Evolutionary conservation across 2,888 invertebrate species (phyloP).

Genomic region (Lacanobia oleracea): DNA sequence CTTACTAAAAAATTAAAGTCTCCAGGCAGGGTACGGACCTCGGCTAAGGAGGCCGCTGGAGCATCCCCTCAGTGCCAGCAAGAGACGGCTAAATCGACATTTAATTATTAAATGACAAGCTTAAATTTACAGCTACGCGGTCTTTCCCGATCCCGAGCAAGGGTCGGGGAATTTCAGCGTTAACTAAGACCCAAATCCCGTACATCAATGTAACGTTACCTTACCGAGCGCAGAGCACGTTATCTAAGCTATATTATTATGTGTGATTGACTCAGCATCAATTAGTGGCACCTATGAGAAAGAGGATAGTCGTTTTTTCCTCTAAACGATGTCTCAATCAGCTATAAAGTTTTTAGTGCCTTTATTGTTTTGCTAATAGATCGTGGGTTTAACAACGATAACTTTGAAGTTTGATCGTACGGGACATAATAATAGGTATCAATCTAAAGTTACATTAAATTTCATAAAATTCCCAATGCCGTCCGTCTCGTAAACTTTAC

Average conservation of each 20-base stretch:
- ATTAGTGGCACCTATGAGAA: constrained; percentile 47
- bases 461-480: not conserved
- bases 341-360: constrained; percentile 30
- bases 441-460: constrained; percentile 6
- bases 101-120: not conserved
- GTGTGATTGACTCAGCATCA: constrained; percentile 20
- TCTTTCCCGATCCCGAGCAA: not conserved
- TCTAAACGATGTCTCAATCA: constrained; percentile 34
- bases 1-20: not conserved
- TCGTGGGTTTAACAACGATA: not conserved
- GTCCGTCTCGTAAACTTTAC: not conserved
- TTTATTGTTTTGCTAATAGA: constrained; percentile 31
- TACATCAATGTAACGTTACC: constrained; percentile 22
- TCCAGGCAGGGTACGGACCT: too few species aligned
- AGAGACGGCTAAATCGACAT: not conserved
- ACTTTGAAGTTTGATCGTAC: not conserved
- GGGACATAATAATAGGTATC: not conserved
- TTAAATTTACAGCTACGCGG: not conserved
- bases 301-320: constrained; percentile 40
- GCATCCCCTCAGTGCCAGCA: not conserved
- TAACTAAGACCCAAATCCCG: not conserved
- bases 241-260: constrained; percentile 22
- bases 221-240: not conserved
- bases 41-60: too few species aligned
- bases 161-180: not conserved